Percentiles rank a stretch among this genome's conserved stretches.
Conservation (phyloP, 2,888 invertebrate genomes). For the Exephanes ischioxanthus region DNA sequence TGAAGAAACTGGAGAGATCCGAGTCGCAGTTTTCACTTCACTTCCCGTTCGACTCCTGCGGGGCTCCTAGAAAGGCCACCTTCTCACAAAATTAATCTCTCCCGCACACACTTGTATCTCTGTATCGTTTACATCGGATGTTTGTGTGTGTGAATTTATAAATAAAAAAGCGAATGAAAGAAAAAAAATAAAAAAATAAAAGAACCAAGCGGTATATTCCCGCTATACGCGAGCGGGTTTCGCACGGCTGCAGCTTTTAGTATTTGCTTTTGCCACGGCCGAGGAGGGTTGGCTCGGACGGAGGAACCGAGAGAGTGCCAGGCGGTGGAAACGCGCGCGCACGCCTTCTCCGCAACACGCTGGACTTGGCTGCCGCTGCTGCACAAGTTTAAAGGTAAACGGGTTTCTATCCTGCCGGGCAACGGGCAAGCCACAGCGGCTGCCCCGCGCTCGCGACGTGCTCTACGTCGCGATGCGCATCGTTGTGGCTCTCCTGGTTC, state of each 20-base stretch:
- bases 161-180: constrained; percentile 18
- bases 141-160: neutral
- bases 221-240: constrained; percentile 58
- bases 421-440: constrained; percentile 69
- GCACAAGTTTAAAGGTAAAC: constrained; percentile 81
- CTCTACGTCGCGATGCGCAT: constrained; percentile 54
- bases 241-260: constrained; percentile 61
- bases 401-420: constrained; percentile 77
- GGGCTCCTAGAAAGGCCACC: neutral
- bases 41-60: constrained; percentile 24
- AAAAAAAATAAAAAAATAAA: constrained; percentile 8
- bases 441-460: constrained; percentile 27
- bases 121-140: neutral
- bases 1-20: neutral
- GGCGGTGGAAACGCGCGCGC: constrained; percentile 49
- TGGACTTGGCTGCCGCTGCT: constrained; percentile 49
- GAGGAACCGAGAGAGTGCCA: constrained; percentile 53
- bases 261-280: constrained; percentile 60
- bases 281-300: constrained; percentile 36
- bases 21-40: neutral
- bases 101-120: neutral
- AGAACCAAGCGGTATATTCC: constrained; percentile 41
- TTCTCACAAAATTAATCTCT: constrained; percentile 24
- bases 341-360: constrained; percentile 31
- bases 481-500: constrained; percentile 25